Base-by-base conservation (phyloP, 2,113 vertebrate species). In the Hyla sarda region DNA sequence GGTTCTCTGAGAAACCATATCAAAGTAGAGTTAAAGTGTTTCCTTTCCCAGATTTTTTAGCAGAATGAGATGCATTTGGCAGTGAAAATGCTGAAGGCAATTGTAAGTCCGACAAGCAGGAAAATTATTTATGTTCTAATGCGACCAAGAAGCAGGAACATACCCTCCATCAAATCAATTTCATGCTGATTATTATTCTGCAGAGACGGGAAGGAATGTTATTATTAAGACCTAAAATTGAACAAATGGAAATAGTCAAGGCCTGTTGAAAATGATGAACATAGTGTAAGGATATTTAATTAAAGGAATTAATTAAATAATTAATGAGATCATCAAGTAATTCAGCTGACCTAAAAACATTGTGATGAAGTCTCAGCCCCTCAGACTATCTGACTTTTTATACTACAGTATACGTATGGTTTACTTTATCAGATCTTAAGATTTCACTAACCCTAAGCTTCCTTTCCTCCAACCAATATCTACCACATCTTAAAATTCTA, bases 121-220 rank as follows among this genome's bases (percentile, higher is more conserved):
- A 62, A 76, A 84, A 84, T 84, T 62, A 84, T 75, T 84, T 84
- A 75, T 84, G 71, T 76, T 84, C 82, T 32, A 84, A 60, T 84
- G 54, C 82, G 74, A 74, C 69, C 82, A 76, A 84, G 82, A 84
- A 76, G 72, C 71, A 62, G 54, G 16, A 84, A 84, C 52, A 41
- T 45, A 10, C 37, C 72, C 82, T 76, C 82, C 62, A 84, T 84
- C 72, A 84, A 84, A 75, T 84, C 82, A 84, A 84, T 84, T 75
- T 84, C 82, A 75, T 14, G 54, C 82, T 84, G 82, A 84, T 48
- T 84, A 84, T 84, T 84, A 75, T 75, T 60, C 82, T 84, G 45
- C 54, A 32, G 82, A 83, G 47, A 83, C 58, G 67, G 67, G 56
- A 60, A 83, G 56, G 48, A 83, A 83, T 58, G 50, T 72, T 71